phyloP scores from a whole-genome alignment of 2,888 invertebrate species.

The Leptinotarsa juncta region DNA sequence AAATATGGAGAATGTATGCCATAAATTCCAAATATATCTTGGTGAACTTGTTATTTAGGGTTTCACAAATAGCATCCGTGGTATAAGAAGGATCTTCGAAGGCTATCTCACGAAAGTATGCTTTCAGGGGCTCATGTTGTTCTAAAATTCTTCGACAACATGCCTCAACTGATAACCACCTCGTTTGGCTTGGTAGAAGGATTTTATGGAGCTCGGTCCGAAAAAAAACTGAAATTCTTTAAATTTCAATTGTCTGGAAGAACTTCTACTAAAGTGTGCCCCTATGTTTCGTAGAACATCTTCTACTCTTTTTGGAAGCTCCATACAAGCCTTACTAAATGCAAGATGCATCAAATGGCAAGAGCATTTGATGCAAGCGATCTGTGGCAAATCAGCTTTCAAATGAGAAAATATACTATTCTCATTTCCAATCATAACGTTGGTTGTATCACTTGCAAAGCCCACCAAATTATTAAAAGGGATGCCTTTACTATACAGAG shows the following conservation, averaged over 20 bases:
- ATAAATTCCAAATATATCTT: too few relatives aligned
- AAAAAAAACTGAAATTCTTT: slow-evolving; percentile 54
- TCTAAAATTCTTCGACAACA: too few relatives aligned
- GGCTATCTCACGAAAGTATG: too few relatives aligned
- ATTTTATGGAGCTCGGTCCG: slow-evolving; percentile 52
- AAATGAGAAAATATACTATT: slow-evolving; percentile 38
- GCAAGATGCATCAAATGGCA: slow-evolving; percentile 57
- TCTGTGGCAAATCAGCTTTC: slow-evolving; percentile 47
- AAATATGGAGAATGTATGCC: too few relatives aligned
- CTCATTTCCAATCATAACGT: slow-evolving; percentile 53
- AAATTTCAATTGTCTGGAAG: slow-evolving; percentile 42
- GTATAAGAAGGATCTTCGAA: too few relatives aligned
- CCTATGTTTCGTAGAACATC: slow-evolving; percentile 48
- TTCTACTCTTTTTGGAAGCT: slow-evolving; percentile 45
- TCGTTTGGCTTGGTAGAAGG: slow-evolving; percentile 37
- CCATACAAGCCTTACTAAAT: slow-evolving; percentile 52
- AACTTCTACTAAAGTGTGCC: slow-evolving; percentile 45
- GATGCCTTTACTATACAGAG: slow-evolving; percentile 29
- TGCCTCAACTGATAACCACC: slow-evolving; percentile 49
- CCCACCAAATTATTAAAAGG: slow-evolving; percentile 49
- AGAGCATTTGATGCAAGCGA: slow-evolving; percentile 55
- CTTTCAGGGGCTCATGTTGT: too few relatives aligned
- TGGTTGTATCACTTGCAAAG: slow-evolving; percentile 34
- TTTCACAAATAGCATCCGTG: too few relatives aligned
- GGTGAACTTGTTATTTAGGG: too few relatives aligned